Evolutionary conservation across 2,797 vertebrate species (phyloP).

Genomic region (Melanotaenia boesemani): DNA sequence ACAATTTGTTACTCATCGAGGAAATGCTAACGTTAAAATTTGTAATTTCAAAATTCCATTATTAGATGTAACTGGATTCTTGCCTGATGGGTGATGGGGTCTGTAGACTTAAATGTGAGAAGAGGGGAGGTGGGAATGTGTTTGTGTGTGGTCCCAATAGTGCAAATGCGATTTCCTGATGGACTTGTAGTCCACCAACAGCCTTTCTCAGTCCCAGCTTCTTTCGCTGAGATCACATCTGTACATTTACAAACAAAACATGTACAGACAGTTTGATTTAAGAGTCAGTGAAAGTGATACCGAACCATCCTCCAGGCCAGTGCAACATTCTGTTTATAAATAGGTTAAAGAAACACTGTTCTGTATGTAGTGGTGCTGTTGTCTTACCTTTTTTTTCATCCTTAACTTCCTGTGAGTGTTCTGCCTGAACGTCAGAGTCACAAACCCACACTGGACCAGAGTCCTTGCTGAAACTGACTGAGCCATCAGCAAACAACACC

Average conservation of each 20-base stretch:
- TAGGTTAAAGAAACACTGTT: background rate
- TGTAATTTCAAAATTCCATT: background rate
- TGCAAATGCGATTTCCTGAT: conserved; percentile 85
- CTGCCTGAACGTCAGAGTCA: conserved; percentile 40
- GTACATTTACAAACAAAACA: conserved; percentile 29
- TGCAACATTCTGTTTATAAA: background rate
- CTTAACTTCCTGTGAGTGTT: conserved; percentile 44
- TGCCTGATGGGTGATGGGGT: conserved; percentile 88
- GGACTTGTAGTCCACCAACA: conserved; percentile 91
- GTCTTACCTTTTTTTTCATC: conserved; percentile 58
- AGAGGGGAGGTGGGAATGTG: conserved; percentile 60
- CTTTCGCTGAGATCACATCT: conserved; percentile 75
- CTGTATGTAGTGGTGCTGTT: background rate
- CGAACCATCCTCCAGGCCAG: conserved; percentile 3
- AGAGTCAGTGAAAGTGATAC: background rate
- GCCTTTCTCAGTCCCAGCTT: conserved; percentile 53
- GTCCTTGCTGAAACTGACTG: conserved; percentile 74
- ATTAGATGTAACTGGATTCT: conserved; percentile 30
- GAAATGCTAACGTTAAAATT: background rate
- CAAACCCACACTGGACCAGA: conserved; percentile 82
- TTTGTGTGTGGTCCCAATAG: conserved; percentile 66
- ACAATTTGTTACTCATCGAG: background rate
- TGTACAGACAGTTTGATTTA: background rate
- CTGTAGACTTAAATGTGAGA: conserved; percentile 84
- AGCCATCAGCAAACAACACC: conserved; percentile 91